Evolutionary conservation across 2,797 vertebrate species (phyloP).

Genomic region (Adelosebastes latens): DNA sequence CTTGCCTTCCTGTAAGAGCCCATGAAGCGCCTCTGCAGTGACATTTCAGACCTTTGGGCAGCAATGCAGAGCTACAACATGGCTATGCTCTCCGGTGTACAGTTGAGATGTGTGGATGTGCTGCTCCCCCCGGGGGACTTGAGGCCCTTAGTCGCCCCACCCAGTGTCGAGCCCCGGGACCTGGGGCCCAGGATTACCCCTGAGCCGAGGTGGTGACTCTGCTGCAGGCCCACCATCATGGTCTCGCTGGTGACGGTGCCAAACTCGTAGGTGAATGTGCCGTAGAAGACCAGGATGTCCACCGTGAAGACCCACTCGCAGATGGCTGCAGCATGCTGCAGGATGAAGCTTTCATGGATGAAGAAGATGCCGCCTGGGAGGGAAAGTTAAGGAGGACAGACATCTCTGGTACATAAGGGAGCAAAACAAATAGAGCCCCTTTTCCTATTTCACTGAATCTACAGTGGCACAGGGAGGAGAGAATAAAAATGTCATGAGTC

Average conservation of each 20-base stretch:
- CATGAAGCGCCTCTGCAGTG: slow-evolving; percentile 31
- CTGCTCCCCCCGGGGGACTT: slow-evolving; percentile 91
- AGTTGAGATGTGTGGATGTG: slow-evolving; percentile 91
- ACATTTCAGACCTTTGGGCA: background rate
- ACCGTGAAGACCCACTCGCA: slow-evolving; percentile 98
- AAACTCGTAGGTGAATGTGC: slow-evolving; percentile 97
- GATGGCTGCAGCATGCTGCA: slow-evolving; percentile 94
- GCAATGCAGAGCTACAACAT: slow-evolving; percentile 85
- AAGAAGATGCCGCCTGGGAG: slow-evolving; percentile 91
- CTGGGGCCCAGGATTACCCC: slow-evolving; percentile 79
- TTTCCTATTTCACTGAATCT: background rate
- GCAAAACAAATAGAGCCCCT: background rate
- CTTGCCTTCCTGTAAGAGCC: background rate
- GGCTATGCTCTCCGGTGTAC: slow-evolving; percentile 89
- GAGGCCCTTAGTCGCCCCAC: slow-evolving; percentile 82
- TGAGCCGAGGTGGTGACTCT: slow-evolving; percentile 71
- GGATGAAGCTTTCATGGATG: slow-evolving; percentile 91
- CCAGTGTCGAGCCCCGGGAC: slow-evolving; percentile 68
- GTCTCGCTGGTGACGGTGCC: slow-evolving; percentile 94
- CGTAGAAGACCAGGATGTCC: slow-evolving; percentile 95
- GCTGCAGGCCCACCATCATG: slow-evolving; percentile 89
- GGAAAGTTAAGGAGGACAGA: slow-evolving; percentile 65
- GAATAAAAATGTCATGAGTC: background rate
- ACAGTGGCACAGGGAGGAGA: background rate
- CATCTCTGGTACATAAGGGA: background rate